These are phyloP conservation scores for Dugesia japonica DNA, from an alignment of 2,888 invertebrate genomes.

Conservation along the genomic window DNA sequence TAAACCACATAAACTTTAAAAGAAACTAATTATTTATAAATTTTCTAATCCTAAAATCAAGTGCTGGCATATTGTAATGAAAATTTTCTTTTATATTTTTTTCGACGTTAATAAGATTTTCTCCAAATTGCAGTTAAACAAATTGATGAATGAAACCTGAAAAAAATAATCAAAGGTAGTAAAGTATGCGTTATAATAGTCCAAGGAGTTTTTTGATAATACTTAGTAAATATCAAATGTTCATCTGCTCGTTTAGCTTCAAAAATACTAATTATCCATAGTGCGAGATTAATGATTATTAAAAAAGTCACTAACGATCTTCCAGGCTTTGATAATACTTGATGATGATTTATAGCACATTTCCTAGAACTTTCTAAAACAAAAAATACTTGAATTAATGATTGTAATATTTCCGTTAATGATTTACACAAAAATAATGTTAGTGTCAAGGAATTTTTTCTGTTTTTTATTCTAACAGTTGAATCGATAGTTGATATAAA, in stretches of 20 bases:
- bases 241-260: conserved; percentile 55
- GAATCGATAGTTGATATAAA: conserved; percentile 40
- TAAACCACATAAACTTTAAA: too few relatives aligned
- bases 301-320: conserved; percentile 55
- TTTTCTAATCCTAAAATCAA: too few relatives aligned
- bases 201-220: conserved; percentile 56
- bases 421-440: conserved; percentile 6
- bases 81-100: too few relatives aligned
- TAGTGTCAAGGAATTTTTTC: neutral
- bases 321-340: conserved; percentile 49
- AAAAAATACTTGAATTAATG: conserved; percentile 39
- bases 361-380: conserved; percentile 38
- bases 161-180: conserved; percentile 53
- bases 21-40: too few relatives aligned
- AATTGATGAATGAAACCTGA: conserved; percentile 46
- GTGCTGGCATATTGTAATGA: too few relatives aligned
- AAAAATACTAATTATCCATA: conserved; percentile 57
- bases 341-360: conserved; percentile 44
- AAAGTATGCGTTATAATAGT: conserved; percentile 55
- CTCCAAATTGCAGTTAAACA: conserved; percentile 47
- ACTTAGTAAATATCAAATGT: conserved; percentile 52
- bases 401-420: conserved; percentile 39
- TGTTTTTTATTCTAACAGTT: neutral
- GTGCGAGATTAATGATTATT: conserved; percentile 54
- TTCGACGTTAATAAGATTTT: conserved; percentile 42